Conservation (phyloP, 2,797 vertebrate genomes). For the Coluber constrictor region DNA sequence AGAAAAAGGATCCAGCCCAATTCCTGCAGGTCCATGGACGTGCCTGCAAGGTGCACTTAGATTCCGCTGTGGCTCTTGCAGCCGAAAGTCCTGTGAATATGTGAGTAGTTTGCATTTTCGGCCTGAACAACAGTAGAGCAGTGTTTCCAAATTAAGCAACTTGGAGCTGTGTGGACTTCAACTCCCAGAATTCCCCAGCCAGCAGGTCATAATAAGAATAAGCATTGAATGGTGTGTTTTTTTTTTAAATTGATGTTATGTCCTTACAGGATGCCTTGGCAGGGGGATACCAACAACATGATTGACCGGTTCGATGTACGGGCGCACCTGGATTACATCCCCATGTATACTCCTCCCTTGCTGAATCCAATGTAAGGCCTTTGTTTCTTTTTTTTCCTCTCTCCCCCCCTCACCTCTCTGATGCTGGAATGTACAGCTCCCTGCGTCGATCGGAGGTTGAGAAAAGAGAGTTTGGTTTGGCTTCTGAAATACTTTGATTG, state of each 20-base stretch:
- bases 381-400: background rate
- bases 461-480: background rate
- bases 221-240: background rate
- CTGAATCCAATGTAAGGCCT: constrained; percentile 83
- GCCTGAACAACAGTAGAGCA: background rate
- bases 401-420: too few species aligned
- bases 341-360: constrained; percentile 86
- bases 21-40: constrained; percentile 96
- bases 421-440: background rate
- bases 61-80: constrained; percentile 90
- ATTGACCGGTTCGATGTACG: constrained; percentile 95
- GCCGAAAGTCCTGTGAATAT: constrained; percentile 95
- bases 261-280: constrained; percentile 92
- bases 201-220: too few species aligned
- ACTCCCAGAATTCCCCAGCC: background rate
- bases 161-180: background rate
- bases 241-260: background rate
- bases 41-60: constrained; percentile 94
- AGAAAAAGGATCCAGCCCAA: constrained; percentile 98
- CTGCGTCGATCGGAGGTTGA: background rate
- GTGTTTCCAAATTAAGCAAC: background rate
- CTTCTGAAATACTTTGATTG: background rate
- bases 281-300: constrained; percentile 95
- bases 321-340: constrained; percentile 92
- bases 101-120: constrained; percentile 67